Evolutionary conservation across 2,797 vertebrate species (phyloP).

Genomic region (Petrocephalus schoutedeni): DNA sequence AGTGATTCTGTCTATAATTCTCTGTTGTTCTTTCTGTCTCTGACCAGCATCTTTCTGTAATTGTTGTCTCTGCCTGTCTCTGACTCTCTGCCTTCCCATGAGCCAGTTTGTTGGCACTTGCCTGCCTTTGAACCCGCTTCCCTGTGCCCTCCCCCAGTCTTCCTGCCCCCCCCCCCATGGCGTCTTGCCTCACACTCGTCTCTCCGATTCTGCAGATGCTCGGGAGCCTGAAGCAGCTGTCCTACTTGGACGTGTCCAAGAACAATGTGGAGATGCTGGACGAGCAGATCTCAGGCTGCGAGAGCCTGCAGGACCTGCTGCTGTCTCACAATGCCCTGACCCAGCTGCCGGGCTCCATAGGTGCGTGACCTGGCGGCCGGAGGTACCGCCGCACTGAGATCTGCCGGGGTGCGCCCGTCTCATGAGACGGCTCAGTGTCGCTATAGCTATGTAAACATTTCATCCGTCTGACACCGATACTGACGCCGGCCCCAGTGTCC

Average conservation of each 20-base stretch:
- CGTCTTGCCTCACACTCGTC: not conserved
- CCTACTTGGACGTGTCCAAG: slow-evolving; percentile 93
- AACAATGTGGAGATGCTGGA: slow-evolving; percentile 93
- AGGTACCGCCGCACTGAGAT: no score
- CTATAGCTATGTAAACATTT: not conserved
- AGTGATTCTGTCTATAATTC: not conserved
- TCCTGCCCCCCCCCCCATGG: not conserved
- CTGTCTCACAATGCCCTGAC: slow-evolving; percentile 92
- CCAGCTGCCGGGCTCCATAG: slow-evolving; percentile 79
- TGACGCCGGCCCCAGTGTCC: not conserved
- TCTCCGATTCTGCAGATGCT: slow-evolving; percentile 67
- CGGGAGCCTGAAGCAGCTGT: slow-evolving; percentile 84
- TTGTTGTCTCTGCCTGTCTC: not conserved
- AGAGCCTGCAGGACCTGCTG: slow-evolving; percentile 86
- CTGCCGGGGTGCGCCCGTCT: not conserved
- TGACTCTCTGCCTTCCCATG: not conserved
- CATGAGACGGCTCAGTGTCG: not conserved
- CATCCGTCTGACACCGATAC: not conserved
- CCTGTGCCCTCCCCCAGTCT: not conserved
- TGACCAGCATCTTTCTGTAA: not conserved
- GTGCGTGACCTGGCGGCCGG: not conserved
- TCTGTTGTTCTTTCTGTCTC: not conserved
- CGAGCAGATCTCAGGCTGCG: slow-evolving; percentile 90
- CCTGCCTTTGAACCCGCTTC: not conserved
- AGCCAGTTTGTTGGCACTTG: not conserved